Conservation (phyloP, 2,797 vertebrate species). For the Allobates femoralis region DNA sequence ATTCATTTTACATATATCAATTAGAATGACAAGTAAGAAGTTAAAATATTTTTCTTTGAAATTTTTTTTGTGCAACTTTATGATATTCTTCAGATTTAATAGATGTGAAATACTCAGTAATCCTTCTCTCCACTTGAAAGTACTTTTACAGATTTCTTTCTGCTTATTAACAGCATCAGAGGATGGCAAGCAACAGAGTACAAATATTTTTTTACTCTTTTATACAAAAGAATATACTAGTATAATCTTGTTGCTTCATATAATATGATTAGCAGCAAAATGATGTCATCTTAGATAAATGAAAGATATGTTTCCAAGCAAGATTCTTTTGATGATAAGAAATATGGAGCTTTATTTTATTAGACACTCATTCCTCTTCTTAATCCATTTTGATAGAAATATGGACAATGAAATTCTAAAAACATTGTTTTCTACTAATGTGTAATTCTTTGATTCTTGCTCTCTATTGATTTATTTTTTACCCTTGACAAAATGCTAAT, state of each 20-base stretch:
- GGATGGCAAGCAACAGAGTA: neutral
- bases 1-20: too few relatives aligned
- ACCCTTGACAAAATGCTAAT: conserved; percentile 45
- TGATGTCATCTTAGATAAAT: conserved; percentile 30
- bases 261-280: conserved; percentile 32
- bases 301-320: conserved; percentile 18
- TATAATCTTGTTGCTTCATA: conserved; percentile 3
- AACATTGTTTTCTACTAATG: conserved; percentile 36
- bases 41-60: too few relatives aligned
- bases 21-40: too few relatives aligned
- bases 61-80: too few relatives aligned
- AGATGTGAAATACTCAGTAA: neutral
- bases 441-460: conserved; percentile 22
- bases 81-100: neutral
- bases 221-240: conserved; percentile 11
- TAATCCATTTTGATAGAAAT: conserved; percentile 28
- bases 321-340: conserved; percentile 36
- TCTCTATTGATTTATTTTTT: conserved; percentile 31
- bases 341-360: conserved; percentile 18
- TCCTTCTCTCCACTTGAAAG: conserved; percentile 23
- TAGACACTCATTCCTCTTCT: neutral
- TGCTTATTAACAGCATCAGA: conserved; percentile 21
- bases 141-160: conserved; percentile 13
- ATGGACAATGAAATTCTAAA: conserved; percentile 14
- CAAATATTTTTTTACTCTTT: neutral